Percentiles rank a stretch among this genome's conserved stretches.
Conservation (phyloP, 35 echinoderm and acorn worm species). For the Anneissia japonica region DNA sequence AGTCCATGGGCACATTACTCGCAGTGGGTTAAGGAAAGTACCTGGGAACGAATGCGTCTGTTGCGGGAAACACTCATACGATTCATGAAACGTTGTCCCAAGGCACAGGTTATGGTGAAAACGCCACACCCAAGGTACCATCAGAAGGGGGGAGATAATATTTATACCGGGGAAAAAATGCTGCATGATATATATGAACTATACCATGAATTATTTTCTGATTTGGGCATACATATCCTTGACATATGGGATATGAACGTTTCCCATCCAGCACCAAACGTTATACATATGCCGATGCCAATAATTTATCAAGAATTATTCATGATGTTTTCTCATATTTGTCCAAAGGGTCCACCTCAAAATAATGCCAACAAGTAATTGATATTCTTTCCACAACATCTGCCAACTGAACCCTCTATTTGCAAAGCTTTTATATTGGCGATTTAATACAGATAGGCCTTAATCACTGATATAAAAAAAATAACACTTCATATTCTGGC, state of each 20-base stretch:
- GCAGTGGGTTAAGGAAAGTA: conserved; percentile 4
- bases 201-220: neutral
- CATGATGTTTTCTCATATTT: neutral
- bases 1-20: conserved; percentile 48
- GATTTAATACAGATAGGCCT: too few species aligned
- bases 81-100: conserved; percentile 16
- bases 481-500: too few species aligned
- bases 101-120: conserved; percentile 10
- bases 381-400: too few species aligned
- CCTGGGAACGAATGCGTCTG: neutral
- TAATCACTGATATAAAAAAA: too few species aligned
- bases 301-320: neutral
- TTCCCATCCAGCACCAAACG: conserved; percentile 12
- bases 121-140: conserved; percentile 17
- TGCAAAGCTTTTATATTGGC: too few species aligned
- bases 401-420: too few species aligned
- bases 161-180: conserved; percentile 10
- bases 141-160: too few species aligned
- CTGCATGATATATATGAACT: neutral
- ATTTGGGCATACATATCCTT: conserved; percentile 4
- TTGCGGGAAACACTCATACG: conserved; percentile 16
- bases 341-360: too few species aligned
- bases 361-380: too few species aligned
- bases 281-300: neutral
- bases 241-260: conserved; percentile 45